Evolutionary conservation across 2,797 vertebrate genomes (phyloP).

Genomic region (Sebastes hubbsi): DNA sequence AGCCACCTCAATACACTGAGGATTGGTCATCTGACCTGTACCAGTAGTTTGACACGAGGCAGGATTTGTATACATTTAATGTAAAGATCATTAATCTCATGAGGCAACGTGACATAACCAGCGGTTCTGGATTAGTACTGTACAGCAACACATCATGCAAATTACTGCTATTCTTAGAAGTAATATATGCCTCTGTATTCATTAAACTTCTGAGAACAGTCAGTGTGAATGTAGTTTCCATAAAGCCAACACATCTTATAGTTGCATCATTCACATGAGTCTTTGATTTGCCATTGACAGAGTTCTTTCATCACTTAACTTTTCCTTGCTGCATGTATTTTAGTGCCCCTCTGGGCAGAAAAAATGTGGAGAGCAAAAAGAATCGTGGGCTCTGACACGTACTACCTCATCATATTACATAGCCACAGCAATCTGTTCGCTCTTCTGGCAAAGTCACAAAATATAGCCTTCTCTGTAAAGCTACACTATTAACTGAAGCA

Average conservation of each 20-base stretch:
- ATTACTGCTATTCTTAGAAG: neutral
- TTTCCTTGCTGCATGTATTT: constrained; percentile 15
- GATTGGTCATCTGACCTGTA: neutral
- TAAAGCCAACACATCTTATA: neutral
- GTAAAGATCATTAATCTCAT: neutral
- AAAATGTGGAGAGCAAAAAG: constrained; percentile 3
- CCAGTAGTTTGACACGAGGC: neutral
- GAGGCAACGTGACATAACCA: neutral
- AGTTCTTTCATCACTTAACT: constrained; percentile 37
- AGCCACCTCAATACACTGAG: neutral
- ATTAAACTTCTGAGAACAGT: neutral
- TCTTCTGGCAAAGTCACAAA: constrained; percentile 50
- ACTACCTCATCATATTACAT: constrained; percentile 56
- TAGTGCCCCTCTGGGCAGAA: constrained; percentile 9
- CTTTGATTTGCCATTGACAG: constrained; percentile 38
- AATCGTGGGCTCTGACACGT: constrained; percentile 43
- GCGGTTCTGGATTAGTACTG: neutral
- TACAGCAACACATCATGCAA: neutral
- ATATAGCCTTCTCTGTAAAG: constrained; percentile 48
- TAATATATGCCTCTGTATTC: neutral
- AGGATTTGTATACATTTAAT: neutral
- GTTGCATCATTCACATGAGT: constrained; percentile 26
- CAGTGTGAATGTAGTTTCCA: neutral
- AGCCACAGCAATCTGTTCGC: constrained; percentile 60
- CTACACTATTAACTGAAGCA: constrained; percentile 47